Base-by-base conservation (phyloP, 2,888 invertebrate species). In the Entomobrya multifasciata region DNA sequence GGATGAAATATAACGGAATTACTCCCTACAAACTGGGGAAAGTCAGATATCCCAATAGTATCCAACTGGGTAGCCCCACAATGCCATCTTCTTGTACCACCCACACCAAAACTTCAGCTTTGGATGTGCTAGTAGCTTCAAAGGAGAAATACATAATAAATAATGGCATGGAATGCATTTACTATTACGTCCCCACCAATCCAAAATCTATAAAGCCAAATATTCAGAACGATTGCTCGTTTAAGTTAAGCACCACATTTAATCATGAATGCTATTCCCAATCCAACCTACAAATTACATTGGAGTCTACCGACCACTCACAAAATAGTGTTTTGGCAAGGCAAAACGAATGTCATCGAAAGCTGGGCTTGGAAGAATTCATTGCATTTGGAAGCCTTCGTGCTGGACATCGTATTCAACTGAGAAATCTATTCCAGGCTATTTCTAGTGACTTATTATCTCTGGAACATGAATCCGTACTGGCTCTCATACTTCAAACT, bases 391-490 rank as follows among this genome's bases (percentile, higher is more conserved):
- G 88, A 0, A 27, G 36, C 0, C 47, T 86, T 15, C 47, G 88
- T 2, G 22, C 82, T 3, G 82, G 82, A 8, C 72, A 83, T 20
- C 10, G 65, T 13, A 17, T 88, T 25, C 88, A 88, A 30, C 25
- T 82, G 11, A 44, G 88, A 27, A 88, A 88, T 57, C 41, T 88
- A 20, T 80, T 44, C 41, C 44, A 25, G 8, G 74, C 78, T 6
- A 22, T 88, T 2, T 15, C 49, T 17, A 30, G 49, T 44, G 20
- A 57, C 13, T 20, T 11, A 0, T 11, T 88, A 10, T 67, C 82
- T 0, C 41, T 86, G 13, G 76, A 86, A 20, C 49, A 78, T 8
- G 83, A 88, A 52, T 62, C 85, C 0, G 79, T 83, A 0, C 17
- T 88, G 0, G 30, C 13, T 0, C 47, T 88, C 0, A 41, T 86